phyloP scores from a whole-genome alignment of 2,888 invertebrate genomes.

The Tetanocera ferruginea region DNA sequence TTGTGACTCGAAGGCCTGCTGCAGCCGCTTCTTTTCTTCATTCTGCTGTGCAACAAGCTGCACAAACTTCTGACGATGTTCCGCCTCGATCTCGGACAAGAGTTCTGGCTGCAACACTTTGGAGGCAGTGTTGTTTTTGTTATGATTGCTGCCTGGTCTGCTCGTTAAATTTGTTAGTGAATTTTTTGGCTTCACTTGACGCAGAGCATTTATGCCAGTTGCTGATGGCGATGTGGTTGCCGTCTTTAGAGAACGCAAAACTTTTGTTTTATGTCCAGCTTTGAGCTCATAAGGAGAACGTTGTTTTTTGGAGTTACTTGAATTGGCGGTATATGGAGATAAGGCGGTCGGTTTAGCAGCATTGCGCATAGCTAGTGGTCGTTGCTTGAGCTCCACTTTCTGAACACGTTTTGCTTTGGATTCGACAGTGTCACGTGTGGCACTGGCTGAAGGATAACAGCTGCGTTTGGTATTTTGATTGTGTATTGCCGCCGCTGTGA shows the following conservation, averaged over 20 bases:
- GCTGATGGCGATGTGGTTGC: constrained; percentile 31
- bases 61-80: constrained; percentile 77
- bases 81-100: constrained; percentile 71
- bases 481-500: background rate
- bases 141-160: constrained; percentile 25
- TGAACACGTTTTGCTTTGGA: constrained; percentile 66
- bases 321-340: constrained; percentile 30
- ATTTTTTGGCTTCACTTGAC: constrained; percentile 35
- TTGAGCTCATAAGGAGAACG: constrained; percentile 48
- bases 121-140: constrained; percentile 39
- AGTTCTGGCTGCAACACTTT: constrained; percentile 27
- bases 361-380: constrained; percentile 43
- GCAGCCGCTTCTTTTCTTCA: constrained; percentile 75
- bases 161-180: constrained; percentile 13
- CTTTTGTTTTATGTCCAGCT: constrained; percentile 46
- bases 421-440: constrained; percentile 63
- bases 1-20: constrained; percentile 77
- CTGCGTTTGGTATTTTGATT: background rate
- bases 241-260: constrained; percentile 39
- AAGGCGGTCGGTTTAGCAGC: constrained; percentile 33
- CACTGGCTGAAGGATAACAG: constrained; percentile 41
- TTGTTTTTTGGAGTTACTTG: constrained; percentile 41
- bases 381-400: constrained; percentile 53
- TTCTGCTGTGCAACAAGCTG: constrained; percentile 76
- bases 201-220: background rate